phyloP scores from a whole-genome alignment of 1,140 invertebrate genomes.

The Nixonia krombeini region DNA sequence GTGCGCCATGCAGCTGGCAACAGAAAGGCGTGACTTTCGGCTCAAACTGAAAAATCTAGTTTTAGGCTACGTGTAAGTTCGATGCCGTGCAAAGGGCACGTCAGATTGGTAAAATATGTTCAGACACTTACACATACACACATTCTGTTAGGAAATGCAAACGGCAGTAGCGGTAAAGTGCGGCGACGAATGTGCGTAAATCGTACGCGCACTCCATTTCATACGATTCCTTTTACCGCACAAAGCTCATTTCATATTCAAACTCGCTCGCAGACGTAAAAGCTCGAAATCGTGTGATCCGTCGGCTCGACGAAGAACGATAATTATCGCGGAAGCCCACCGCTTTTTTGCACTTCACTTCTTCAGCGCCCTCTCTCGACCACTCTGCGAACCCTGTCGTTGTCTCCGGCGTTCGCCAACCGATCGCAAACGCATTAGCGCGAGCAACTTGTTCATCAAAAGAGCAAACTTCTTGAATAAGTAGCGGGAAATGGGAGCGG shows the following conservation, averaged over 20 bases:
- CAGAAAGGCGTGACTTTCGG: neutral
- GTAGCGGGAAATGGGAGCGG: no score
- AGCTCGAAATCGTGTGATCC: slow-evolving; percentile 41
- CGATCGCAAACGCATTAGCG: no score
- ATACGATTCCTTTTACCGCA: slow-evolving; percentile 57
- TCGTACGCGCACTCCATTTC: slow-evolving; percentile 56
- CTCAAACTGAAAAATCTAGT: neutral
- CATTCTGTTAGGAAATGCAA: slow-evolving; percentile 27
- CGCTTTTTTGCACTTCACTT: no score
- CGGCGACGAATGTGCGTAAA: no score
- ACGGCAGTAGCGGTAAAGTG: no score
- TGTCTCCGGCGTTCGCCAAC: no score
- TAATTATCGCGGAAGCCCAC: no score
- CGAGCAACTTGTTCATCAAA: slow-evolving; percentile 70
- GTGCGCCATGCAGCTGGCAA: no score
- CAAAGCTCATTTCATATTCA: slow-evolving; percentile 53
- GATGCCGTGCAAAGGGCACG: neutral
- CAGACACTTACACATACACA: slow-evolving; percentile 6
- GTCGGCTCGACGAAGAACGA: slow-evolving; percentile 18
- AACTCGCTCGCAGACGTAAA: slow-evolving; percentile 30
- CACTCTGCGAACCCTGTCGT: no score
- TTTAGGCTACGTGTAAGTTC: no score
- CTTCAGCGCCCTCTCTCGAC: no score
- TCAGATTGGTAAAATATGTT: neutral
- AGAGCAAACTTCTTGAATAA: slow-evolving; percentile 58